Conservation (phyloP, 2,113 vertebrate species). For the Cyphomyrus plagiostoma region DNA sequence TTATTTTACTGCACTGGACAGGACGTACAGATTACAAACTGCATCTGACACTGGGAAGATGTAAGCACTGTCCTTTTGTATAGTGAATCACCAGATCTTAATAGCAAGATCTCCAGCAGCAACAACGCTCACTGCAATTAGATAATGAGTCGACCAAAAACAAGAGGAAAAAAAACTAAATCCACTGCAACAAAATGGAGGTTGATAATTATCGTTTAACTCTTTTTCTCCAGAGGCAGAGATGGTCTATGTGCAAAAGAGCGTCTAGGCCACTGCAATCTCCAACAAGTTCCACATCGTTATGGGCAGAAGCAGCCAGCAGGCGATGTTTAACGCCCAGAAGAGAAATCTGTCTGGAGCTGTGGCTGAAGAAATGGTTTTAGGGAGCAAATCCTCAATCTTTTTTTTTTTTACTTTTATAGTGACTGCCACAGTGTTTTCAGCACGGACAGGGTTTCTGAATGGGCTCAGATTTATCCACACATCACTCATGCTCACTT, state of each 20-base stretch:
- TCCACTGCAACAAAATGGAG: slow-evolving; percentile 1
- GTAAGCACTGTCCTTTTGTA: background rate
- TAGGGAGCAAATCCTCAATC: background rate
- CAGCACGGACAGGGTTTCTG: background rate
- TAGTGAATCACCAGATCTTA: background rate
- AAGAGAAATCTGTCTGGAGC: background rate
- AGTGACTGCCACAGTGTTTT: background rate
- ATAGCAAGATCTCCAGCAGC: background rate
- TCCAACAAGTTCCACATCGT: background rate
- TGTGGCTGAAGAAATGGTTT: background rate
- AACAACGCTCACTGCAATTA: background rate
- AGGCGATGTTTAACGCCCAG: background rate
- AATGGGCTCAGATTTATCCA: background rate
- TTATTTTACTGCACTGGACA: background rate
- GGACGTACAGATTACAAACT: background rate
- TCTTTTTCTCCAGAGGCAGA: slow-evolving; percentile 33
- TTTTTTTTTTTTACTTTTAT: background rate
- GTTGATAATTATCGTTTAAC: slow-evolving; percentile 21
- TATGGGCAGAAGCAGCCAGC: background rate
- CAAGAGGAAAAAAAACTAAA: slow-evolving; percentile 19
- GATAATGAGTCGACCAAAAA: slow-evolving; percentile 16
- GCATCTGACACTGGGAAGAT: background rate
- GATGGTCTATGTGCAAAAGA: background rate
- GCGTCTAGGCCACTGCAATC: background rate
- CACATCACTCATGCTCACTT: background rate